Conservation (phyloP, 37 sponge, comb jelly and placozoan genomes). For the Bolinopsis microptera region DNA sequence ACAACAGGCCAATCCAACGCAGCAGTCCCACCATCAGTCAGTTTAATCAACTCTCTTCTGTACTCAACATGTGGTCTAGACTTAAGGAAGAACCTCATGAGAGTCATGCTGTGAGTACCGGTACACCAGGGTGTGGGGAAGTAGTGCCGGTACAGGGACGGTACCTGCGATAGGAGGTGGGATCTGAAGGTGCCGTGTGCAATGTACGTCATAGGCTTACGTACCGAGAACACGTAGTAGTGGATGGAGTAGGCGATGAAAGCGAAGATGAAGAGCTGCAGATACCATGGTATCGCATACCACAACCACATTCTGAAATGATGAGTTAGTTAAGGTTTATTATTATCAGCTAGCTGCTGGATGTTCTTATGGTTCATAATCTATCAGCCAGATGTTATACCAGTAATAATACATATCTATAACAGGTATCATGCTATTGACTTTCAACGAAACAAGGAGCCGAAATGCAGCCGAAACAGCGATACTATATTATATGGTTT, state of each 20-base stretch:
- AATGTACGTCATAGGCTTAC: neutral
- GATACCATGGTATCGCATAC: slow-evolving; percentile 18
- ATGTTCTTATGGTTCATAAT: no score
- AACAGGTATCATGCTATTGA: no score
- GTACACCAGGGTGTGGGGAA: slow-evolving; percentile 58
- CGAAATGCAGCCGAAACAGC: no score
- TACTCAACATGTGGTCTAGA: slow-evolving; percentile 3
- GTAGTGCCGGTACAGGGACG: slow-evolving; percentile 33
- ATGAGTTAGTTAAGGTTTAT: no score
- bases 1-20: slow-evolving; percentile 38
- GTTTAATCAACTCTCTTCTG: neutral
- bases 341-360: no score
- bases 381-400: no score
- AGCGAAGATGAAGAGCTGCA: neutral
- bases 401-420: no score
- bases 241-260: slow-evolving; percentile 7
- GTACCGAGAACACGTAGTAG: slow-evolving; percentile 17
- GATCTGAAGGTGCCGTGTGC: slow-evolving; percentile 34
- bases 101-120: slow-evolving; percentile 34
- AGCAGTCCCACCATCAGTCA: neutral
- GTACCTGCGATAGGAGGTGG: neutral
- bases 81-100: slow-evolving; percentile 45
- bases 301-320: neutral
- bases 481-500: no score
- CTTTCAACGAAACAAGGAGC: no score